Base-by-base conservation (phyloP, 2,797 vertebrate genomes). In the Aplochiton taeniatus region DNA sequence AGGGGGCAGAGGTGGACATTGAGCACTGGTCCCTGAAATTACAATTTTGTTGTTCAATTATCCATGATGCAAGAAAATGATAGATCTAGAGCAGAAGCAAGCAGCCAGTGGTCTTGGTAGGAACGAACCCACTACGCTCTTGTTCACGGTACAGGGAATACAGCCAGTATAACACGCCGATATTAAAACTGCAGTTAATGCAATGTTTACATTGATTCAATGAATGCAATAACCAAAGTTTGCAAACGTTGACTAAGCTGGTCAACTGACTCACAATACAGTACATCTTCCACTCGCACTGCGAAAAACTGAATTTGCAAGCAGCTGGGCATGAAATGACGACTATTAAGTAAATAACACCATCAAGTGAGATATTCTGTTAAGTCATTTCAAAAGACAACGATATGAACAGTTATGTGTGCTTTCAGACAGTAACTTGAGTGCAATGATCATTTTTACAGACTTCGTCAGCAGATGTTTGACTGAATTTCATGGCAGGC, bases 1-100 rank as follows among this genome's bases (percentile, higher is more conserved):
- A 59, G 62, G 46, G 61, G 84, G 73, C 65, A 67, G 64, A 68
- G 77, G 31, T 81, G 79, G 81, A 79, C 78, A 72, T 65, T 87
- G 81, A 76, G 76, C 85, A 83, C 76, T 87, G 79, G 84, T 76
- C 75, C 80, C 77, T 86, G 89, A 90, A 90, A 89, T 89, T 78
- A 84, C 83, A 77, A 84, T 85, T 91, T 86, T 86, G 85, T 86
- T 90, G 85, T 86, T 87, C 81, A 90, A 87, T 91, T 88, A 85
- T 83, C 85, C 84, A 80, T 87, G 83, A 86, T 79, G 76, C 70
- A 72, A 73, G 76, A 72, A 75, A 78, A 76, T 76, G 81, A 85
- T 81, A 66, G 70, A 63, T 81, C 71, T 74, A 79, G 81, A 63
- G 77, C 81, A 71, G 79, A 44, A 56, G 58, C 61, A 11, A 62